Evolutionary conservation across 2,113 vertebrate genomes (phyloP).

Genomic region (Dascyllus trimaculatus): DNA sequence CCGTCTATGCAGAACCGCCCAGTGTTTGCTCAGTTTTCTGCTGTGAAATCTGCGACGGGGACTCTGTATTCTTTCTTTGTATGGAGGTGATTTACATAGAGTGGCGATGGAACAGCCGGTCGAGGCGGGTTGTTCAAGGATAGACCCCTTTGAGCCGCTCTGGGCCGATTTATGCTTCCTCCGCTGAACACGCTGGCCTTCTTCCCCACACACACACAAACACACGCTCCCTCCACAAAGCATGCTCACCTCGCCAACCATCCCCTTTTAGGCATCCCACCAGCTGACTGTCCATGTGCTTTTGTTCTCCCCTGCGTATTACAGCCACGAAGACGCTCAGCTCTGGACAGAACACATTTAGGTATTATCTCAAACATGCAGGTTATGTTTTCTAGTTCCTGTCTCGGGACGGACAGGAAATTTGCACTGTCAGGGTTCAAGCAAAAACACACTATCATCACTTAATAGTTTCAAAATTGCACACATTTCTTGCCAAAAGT

Average conservation of each 20-base stretch:
- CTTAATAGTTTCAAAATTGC: too few species aligned
- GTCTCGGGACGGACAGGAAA: not conserved
- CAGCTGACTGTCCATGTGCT: constrained; percentile 54
- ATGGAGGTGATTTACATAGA: constrained; percentile 62
- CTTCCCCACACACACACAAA: constrained; percentile 32
- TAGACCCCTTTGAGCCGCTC: constrained; percentile 45
- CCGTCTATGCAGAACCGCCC: not conserved
- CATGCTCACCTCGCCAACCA: constrained; percentile 32
- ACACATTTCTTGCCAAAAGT: too few species aligned
- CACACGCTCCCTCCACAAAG: constrained; percentile 36
- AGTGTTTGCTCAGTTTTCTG: not conserved
- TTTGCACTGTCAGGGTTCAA: not conserved
- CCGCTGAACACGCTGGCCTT: constrained; percentile 52
- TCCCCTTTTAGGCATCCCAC: constrained; percentile 55
- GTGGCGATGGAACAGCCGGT: constrained; percentile 54
- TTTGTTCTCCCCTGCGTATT: constrained; percentile 31
- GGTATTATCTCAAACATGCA: constrained; percentile 6
- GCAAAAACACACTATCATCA: not conserved
- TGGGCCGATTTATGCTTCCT: constrained; percentile 54
- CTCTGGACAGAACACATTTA: not conserved
- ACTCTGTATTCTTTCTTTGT: constrained; percentile 46
- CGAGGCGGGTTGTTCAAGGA: constrained; percentile 61
- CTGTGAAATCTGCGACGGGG: constrained; percentile 4
- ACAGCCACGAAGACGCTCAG: not conserved
- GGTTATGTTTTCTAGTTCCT: not conserved